A percentile compares a stretch with the other conserved stretches of the same genome.
Conservation (phyloP, 2,888 invertebrate genomes). For the Thymelicus sylvestris region DNA sequence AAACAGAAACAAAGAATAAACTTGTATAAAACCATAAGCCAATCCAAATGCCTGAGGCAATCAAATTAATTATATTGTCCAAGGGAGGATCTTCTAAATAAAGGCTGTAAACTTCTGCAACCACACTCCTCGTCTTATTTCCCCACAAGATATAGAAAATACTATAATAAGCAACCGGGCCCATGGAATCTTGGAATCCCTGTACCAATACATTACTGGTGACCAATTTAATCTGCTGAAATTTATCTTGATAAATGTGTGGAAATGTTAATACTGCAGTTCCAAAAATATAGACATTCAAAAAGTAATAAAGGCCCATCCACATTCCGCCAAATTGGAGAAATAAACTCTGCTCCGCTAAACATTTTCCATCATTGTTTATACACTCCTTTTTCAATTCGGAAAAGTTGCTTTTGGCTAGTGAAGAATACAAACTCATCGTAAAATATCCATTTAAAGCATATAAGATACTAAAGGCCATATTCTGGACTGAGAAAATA, state of each 20-base stretch:
- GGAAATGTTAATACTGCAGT: conserved; percentile 86
- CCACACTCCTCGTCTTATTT: conserved; percentile 74
- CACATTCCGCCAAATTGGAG: conserved; percentile 88
- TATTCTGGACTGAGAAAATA: conserved; percentile 86
- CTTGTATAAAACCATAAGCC: conserved; percentile 89
- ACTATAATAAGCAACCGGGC: conserved; percentile 86
- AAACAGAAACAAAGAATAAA: conserved; percentile 88
- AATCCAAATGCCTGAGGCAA: conserved; percentile 81
- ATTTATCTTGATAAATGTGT: conserved; percentile 88
- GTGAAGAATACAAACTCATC: conserved; percentile 88
- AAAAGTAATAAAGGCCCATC: conserved; percentile 86
- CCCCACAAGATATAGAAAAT: conserved; percentile 87
- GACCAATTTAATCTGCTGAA: conserved; percentile 86
- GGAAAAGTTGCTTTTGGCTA: conserved; percentile 85
- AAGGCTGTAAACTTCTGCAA: conserved; percentile 82
- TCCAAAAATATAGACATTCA: conserved; percentile 83
- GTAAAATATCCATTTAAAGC: conserved; percentile 87
- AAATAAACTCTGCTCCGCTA: conserved; percentile 88
- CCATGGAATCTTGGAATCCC: conserved; percentile 84
- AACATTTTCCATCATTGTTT: conserved; percentile 79
- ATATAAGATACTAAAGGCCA: conserved; percentile 84
- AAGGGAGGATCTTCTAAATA: conserved; percentile 81
- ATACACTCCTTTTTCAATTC: conserved; percentile 77
- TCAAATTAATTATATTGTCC: conserved; percentile 74
- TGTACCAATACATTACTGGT: conserved; percentile 83